These are phyloP conservation scores for Eospalax fontanierii DNA, from an alignment of 2,797 vertebrate genomes.

Conservation along the genomic window DNA sequence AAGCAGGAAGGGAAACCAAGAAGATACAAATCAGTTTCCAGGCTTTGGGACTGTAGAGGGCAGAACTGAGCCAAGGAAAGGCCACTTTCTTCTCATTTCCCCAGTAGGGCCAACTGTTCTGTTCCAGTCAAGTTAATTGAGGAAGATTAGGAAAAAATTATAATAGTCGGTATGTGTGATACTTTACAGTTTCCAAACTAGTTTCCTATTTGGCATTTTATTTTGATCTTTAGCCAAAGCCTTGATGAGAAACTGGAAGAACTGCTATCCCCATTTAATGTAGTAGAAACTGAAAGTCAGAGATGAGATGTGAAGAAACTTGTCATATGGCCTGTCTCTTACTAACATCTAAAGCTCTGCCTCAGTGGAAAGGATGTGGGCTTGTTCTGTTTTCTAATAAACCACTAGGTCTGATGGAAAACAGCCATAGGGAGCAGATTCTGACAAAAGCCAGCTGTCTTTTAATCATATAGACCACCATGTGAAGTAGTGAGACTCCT, in stretches of 20 bases:
- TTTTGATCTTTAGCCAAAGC: constrained; percentile 67
- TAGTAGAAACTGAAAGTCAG: not conserved
- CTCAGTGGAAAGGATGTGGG: not conserved
- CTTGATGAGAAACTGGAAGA: constrained; percentile 16
- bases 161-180: not conserved
- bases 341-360: not conserved
- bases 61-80: constrained; percentile 12
- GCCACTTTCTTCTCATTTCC: not conserved
- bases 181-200: constrained; percentile 44
- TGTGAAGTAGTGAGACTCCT: not conserved
- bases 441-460: not conserved
- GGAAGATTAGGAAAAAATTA: not conserved
- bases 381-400: constrained; percentile 21
- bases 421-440: constrained; percentile 1
- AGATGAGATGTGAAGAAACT: constrained; percentile 23
- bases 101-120: not conserved
- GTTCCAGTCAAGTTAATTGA: not conserved
- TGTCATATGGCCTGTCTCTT: constrained; percentile 41
- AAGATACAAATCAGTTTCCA: constrained; percentile 26
- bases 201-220: constrained; percentile 54
- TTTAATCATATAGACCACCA: not conserved
- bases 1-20: constrained; percentile 52
- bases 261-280: constrained; percentile 23
- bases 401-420: not conserved
- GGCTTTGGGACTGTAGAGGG: not conserved